Evolutionary conservation across 2,113 vertebrate genomes (phyloP).

Genomic region (Sphyrna mokarran): DNA sequence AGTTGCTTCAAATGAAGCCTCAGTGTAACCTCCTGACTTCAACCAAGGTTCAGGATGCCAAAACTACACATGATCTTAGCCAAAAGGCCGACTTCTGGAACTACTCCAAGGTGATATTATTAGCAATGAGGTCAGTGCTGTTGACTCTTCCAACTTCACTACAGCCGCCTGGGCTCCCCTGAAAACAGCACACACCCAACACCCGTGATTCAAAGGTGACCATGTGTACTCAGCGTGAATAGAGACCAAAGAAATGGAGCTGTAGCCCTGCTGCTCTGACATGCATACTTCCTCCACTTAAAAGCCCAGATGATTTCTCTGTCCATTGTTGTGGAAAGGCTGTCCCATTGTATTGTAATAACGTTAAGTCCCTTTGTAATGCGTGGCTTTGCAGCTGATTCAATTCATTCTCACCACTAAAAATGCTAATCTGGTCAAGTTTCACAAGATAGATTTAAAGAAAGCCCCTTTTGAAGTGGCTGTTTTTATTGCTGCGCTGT

Average conservation of each 20-base stretch:
- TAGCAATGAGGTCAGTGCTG: neutral
- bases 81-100: neutral
- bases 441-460: neutral
- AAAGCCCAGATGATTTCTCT: neutral
- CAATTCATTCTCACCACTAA: slow-evolving; percentile 20
- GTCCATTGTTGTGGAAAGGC: neutral
- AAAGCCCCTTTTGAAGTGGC: neutral
- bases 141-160: neutral
- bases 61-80: too few species aligned
- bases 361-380: neutral
- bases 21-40: too few species aligned
- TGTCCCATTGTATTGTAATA: slow-evolving; percentile 15
- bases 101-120: neutral
- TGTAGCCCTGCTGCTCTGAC: neutral
- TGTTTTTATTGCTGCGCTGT: neutral
- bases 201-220: neutral
- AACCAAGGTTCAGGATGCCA: too few species aligned
- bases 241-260: slow-evolving; percentile 20
- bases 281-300: neutral
- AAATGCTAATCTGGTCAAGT: slow-evolving; percentile 22
- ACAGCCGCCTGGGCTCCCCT: too few species aligned
- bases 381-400: neutral
- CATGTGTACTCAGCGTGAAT: neutral
- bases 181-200: neutral
- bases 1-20: too few species aligned